These are phyloP conservation scores for Pseudomyrmex dendroicus DNA, from an alignment of 1,140 invertebrate genomes.

Conservation along the genomic window DNA sequence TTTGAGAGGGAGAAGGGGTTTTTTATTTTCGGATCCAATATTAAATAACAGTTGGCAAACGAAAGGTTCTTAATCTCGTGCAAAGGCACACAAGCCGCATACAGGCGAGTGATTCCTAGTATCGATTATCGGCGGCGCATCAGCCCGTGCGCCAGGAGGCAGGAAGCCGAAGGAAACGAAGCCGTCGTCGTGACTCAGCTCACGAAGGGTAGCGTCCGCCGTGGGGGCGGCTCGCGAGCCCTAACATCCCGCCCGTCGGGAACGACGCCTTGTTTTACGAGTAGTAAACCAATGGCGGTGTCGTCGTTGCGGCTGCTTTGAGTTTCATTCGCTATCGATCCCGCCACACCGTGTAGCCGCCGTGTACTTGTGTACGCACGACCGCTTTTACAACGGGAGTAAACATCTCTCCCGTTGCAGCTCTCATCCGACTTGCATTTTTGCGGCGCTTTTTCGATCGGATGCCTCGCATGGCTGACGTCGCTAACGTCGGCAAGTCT, in stretches of 20 bases:
- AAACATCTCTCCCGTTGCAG: slow-evolving; percentile 31
- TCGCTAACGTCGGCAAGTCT: not conserved
- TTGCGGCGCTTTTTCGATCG: not conserved
- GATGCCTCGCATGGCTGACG: not conserved
- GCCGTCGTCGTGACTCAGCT: slow-evolving; percentile 45
- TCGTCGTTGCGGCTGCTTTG: slow-evolving; percentile 47
- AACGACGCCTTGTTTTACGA: slow-evolving; percentile 58
- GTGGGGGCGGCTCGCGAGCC: slow-evolving; percentile 17
- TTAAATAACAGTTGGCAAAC: too few species aligned
- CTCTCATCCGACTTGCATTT: slow-evolving; percentile 20
- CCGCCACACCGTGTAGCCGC: not conserved
- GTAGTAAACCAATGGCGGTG: slow-evolving; percentile 60
- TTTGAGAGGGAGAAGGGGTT: too few species aligned
- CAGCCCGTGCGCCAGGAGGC: slow-evolving; percentile 9
- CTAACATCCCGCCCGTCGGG: slow-evolving; percentile 42
- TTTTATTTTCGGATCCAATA: too few species aligned
- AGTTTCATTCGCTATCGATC: slow-evolving; percentile 67
- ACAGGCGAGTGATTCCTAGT: slow-evolving; percentile 39
- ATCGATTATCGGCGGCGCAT: slow-evolving; percentile 60
- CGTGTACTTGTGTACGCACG: slow-evolving; percentile 17
- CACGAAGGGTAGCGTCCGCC: not conserved
- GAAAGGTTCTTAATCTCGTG: slow-evolving; percentile 15
- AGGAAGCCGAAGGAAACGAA: slow-evolving; percentile 44
- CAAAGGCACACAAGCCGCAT: not conserved
- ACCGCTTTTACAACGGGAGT: slow-evolving; percentile 45